Evolutionary conservation across 2,113 vertebrate species (phyloP).

Genomic region (Myxocyprinus asiaticus): DNA sequence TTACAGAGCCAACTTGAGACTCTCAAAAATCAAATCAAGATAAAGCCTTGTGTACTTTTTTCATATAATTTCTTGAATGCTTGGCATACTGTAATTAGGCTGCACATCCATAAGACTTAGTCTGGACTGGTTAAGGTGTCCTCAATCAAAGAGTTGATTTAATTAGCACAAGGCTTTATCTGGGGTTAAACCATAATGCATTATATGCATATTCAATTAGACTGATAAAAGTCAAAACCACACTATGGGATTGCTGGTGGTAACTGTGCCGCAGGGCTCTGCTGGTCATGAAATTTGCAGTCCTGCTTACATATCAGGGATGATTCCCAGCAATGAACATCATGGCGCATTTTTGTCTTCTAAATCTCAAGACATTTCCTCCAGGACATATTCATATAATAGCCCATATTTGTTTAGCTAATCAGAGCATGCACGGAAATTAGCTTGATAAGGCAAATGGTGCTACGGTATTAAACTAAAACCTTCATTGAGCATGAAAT

Average conservation of each 20-base stretch:
- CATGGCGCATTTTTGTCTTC: conserved; percentile 59
- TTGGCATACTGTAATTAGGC: not conserved
- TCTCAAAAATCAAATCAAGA: too few relatives aligned
- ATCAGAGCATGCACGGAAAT: conserved; percentile 76
- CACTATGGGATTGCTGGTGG: conserved; percentile 70
- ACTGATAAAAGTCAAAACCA: conserved; percentile 70
- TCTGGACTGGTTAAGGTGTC: conserved; percentile 47
- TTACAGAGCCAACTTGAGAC: too few relatives aligned
- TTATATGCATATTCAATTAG: conserved; percentile 65
- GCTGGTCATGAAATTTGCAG: conserved; percentile 48
- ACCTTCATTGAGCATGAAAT: conserved; percentile 63
- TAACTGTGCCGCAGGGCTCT: conserved; percentile 74
- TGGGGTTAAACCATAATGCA: conserved; percentile 50
- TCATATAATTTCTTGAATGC: not conserved
- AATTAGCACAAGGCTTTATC: conserved; percentile 44
- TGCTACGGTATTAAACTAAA: conserved; percentile 66
- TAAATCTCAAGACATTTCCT: conserved; percentile 58
- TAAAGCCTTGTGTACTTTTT: conserved; percentile 11
- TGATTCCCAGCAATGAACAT: conserved; percentile 74
- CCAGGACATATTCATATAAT: conserved; percentile 74
- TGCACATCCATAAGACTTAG: not conserved
- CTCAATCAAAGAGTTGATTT: conserved; percentile 54
- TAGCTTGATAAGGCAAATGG: conserved; percentile 75
- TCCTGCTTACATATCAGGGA: conserved; percentile 70
- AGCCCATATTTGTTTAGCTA: conserved; percentile 73